Percentiles rank a stretch among this genome's conserved stretches.
These are phyloP conservation scores for Leucophora obtusa DNA, from an alignment of 2,888 invertebrate genomes.

Conservation along the genomic window DNA sequence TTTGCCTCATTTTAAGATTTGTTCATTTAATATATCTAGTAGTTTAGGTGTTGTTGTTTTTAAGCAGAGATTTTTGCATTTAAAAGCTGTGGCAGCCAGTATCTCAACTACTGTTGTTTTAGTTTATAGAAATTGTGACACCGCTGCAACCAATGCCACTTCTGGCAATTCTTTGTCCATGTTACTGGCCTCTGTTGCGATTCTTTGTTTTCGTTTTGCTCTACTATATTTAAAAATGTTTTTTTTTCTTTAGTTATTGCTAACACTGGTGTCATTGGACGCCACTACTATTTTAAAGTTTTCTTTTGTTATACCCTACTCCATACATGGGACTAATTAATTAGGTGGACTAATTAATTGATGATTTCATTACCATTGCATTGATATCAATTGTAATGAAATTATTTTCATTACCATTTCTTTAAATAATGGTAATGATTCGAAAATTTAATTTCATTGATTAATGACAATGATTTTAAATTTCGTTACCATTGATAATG, in stretches of 20 bases:
- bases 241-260: conserved; percentile 5
- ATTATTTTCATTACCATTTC: too few relatives aligned
- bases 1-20: conserved; percentile 9
- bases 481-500: too few relatives aligned
- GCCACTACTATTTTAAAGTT: conserved; percentile 13
- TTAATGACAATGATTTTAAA: too few relatives aligned
- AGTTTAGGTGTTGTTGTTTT: background rate
- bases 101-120: conserved; percentile 4
- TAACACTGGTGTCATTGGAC: conserved; percentile 22
- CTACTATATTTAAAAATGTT: background rate
- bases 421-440: too few relatives aligned
- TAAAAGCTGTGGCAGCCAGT: conserved; percentile 11
- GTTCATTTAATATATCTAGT: background rate
- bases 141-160: conserved; percentile 36
- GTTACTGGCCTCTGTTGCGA: conserved; percentile 19
- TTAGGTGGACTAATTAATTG: too few relatives aligned
- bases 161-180: conserved; percentile 34
- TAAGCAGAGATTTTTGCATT: conserved; percentile 31
- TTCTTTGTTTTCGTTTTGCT: background rate
- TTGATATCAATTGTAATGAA: too few relatives aligned
- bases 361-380: too few relatives aligned
- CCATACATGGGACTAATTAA: too few relatives aligned
- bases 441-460: too few relatives aligned
- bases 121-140: conserved; percentile 15
- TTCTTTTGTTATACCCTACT: conserved; percentile 6